Conservation (phyloP, 2,888 invertebrate species). For the Tetragonisca angustula region DNA sequence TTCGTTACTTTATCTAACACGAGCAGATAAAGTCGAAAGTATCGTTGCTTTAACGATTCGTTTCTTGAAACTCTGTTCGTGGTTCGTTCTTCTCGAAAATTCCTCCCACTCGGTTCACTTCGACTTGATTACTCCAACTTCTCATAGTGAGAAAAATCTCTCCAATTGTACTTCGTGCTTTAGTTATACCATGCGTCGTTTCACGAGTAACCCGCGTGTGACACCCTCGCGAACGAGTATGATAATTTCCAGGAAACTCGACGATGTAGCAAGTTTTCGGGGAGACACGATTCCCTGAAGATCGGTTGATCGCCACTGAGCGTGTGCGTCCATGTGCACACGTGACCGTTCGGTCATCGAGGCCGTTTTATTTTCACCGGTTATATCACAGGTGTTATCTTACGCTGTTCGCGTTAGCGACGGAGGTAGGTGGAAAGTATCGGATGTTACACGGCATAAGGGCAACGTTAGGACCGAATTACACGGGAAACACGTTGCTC, state of each 20-base stretch:
- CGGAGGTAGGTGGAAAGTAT: slow-evolving; percentile 65
- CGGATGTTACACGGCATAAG: slow-evolving; percentile 78
- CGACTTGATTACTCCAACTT: too few relatives aligned
- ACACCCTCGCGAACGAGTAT: not conserved
- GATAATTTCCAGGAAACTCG: slow-evolving; percentile 12
- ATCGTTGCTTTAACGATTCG: too few relatives aligned
- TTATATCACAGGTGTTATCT: slow-evolving; percentile 76
- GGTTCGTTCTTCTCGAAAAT: too few relatives aligned
- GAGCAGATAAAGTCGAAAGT: too few relatives aligned
- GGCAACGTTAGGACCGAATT: slow-evolving; percentile 76
- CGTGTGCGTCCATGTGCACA: slow-evolving; percentile 38
- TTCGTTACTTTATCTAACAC: too few relatives aligned
- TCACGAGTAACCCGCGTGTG: too few relatives aligned
- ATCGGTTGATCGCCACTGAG: slow-evolving; percentile 34
- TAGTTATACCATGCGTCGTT: too few relatives aligned
- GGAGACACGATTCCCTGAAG: not conserved
- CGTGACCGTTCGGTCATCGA: slow-evolving; percentile 58
- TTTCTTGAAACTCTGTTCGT: too few relatives aligned
- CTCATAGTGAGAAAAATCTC: too few relatives aligned
- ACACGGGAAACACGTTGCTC: slow-evolving; percentile 72
- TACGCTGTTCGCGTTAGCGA: slow-evolving; percentile 65
- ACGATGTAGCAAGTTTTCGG: not conserved
- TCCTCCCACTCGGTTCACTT: too few relatives aligned
- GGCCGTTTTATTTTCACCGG: slow-evolving; percentile 66
- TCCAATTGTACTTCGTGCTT: too few relatives aligned